Evolutionary conservation across 2,113 vertebrate genomes (phyloP).

Genomic region (Prionailurus viverrinus): DNA sequence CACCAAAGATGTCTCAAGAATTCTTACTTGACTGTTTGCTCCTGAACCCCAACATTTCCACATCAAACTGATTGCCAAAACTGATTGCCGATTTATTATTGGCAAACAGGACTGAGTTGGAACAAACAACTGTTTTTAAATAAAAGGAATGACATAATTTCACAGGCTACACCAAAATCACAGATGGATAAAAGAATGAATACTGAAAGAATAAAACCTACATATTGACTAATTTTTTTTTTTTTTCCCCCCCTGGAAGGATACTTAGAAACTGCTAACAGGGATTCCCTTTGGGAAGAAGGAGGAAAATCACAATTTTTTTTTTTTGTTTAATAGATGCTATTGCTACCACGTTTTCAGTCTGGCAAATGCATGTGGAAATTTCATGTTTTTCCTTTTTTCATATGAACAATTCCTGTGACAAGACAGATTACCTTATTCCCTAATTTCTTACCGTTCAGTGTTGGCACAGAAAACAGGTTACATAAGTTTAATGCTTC

Average conservation of each 20-base stretch:
- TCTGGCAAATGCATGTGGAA: not conserved
- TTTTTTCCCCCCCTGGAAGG: not conserved
- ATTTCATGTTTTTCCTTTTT: slow-evolving; percentile 14
- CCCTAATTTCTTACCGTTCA: slow-evolving; percentile 61
- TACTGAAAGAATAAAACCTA: not conserved
- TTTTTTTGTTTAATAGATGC: not conserved
- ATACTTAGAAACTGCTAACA: slow-evolving; percentile 21
- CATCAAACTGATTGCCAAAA: not conserved
- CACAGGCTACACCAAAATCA: slow-evolving; percentile 24
- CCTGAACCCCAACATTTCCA: no score
- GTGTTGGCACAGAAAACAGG: slow-evolving; percentile 46
- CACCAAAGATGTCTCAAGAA: no score
- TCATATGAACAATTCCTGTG: slow-evolving; percentile 12
- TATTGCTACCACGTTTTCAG: not conserved
- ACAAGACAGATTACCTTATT: not conserved
- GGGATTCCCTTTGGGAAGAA: not conserved
- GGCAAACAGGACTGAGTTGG: not conserved
- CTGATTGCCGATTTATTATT: not conserved
- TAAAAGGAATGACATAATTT: not conserved
- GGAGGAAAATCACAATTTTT: not conserved
- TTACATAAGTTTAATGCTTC: slow-evolving; percentile 53
- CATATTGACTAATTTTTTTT: not conserved
- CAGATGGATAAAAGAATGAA: not conserved
- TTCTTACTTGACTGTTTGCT: no score
- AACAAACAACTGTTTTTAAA: not conserved